Evolutionary conservation across 2,888 invertebrate genomes (phyloP), one percentile per base, ranked within the genome.

Genomic region (Chrysotoxum bicinctum): DNA sequence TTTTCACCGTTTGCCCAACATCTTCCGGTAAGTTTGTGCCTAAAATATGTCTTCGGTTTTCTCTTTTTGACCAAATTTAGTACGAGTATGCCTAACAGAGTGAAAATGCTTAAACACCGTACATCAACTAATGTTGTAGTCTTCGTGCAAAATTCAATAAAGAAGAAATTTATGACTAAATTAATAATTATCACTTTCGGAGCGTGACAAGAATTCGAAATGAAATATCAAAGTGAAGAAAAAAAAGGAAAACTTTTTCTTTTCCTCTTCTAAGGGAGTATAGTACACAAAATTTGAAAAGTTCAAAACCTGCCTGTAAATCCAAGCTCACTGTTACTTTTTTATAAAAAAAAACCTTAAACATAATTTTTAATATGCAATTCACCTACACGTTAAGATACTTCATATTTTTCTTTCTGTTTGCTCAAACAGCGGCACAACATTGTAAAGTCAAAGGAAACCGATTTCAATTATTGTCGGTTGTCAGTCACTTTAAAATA

Each of bases 1-100:
- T 88, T 87, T 84, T 83, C 90, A 60, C 88, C 88, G 16, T 92
- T 91, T 77, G 89, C 89, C 10, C 80, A 88, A 80, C 87, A 88
- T 66, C 87, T 83, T 80, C 87, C 88, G 87, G 89, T 89, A 88
- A 88, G 89, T 89, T 3, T 35, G 19, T 12, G 16, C 26, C 37
- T 19, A 60, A 21, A 23, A 16, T n/a, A n/a, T 50, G 19, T 45
- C 21, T 23, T 54, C 0, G 26, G 30, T 70, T 81, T 81, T 76
- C 69, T 81, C 56, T 70, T 56, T 62, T 10, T 68, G 10, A 23
- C 70, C 80, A 69, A 62, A 81, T 50, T 45, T 12, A 19, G 40
- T 52, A 23, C 35, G n/a, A n/a, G 26, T 32, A 56, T 54, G 9
- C 2, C 1, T 45, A 45, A 12, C 45, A 14, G 21, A 50, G 48